Evolutionary conservation across 2,797 vertebrate genomes (phyloP).

Genomic region (Heteromormyrus szaboi): DNA sequence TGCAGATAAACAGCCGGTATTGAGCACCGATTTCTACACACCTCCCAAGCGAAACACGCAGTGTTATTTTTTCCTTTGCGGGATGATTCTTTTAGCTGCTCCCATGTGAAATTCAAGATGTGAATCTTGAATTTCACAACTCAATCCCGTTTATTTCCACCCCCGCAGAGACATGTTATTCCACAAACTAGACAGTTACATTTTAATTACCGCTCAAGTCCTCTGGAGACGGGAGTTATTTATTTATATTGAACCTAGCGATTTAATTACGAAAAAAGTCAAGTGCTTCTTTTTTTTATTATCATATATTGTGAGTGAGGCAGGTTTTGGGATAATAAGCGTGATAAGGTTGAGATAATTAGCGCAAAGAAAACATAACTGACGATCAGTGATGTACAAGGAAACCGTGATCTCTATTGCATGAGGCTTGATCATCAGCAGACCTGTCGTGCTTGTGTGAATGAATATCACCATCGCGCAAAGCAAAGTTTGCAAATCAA

Average conservation of each 20-base stretch:
- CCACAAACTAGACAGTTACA: conserved; percentile 23
- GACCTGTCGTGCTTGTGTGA: not conserved
- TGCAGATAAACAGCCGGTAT: not conserved
- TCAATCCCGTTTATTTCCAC: not conserved
- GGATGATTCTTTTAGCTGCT: not conserved
- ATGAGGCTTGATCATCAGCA: not conserved
- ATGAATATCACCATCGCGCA: not conserved
- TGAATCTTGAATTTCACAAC: not conserved
- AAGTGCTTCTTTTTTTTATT: conserved; percentile 14
- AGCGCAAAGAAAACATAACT: not conserved
- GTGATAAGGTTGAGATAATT: conserved; percentile 9
- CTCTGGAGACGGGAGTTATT: conserved; percentile 17
- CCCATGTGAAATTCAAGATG: not conserved
- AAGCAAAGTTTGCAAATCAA: not conserved
- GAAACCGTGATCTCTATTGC: not conserved
- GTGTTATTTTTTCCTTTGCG: not conserved
- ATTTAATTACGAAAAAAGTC: conserved; percentile 22
- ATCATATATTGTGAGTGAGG: not conserved
- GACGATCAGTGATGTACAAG: not conserved
- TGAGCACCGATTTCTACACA: not conserved
- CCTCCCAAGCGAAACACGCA: not conserved
- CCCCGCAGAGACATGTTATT: not conserved
- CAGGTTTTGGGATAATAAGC: conserved; percentile 10
- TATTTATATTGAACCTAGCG: conserved; percentile 12
- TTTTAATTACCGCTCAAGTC: conserved; percentile 23